Base-by-base conservation (phyloP, 2,113 vertebrate genomes). In the Lates calcarifer region DNA sequence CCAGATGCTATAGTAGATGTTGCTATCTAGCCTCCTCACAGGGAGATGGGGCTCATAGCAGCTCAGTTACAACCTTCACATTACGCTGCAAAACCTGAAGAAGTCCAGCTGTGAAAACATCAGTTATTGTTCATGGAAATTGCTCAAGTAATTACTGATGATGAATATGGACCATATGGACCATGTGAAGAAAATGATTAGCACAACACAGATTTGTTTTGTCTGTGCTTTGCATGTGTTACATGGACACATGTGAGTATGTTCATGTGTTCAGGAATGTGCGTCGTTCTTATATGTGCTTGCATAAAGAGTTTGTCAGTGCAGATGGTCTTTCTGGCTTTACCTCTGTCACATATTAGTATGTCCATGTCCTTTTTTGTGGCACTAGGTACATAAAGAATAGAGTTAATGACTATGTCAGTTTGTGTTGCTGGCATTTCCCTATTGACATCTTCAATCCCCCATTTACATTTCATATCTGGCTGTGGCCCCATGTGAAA, bases 381-480 rank as follows among this genome's bases (percentile, higher is more conserved):
- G 74, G 57, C 24, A 8, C 45, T 14, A 17, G 62, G 62, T 66
- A 63, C n/a, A 78, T 62, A 72, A 77, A 82, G 61, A 29, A 49
- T 62, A 22, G n/a, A 41, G 62, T 85, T 91, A 94, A 92, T 90
- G 85, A 88, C 85, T 64, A 56, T 90, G 88, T 91, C 89, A 90
- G 61, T 43, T 53, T 63, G 63, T 74, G 85, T 84, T 73, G 72
- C 84, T 81, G 88, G 56, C 88, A 89, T 90, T 93, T 94, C 83
- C 79, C 83, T 61, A 35, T 81, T 85, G 90, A 93, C 89, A 88
- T 74, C 83, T 60, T 74, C 78, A 85, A 89, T 91, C 87, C 87
- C 79, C 66, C 57, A 91, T 93, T 93, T 92, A 87, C 91, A 93
- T 94, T 89, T 90, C 64, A 84, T 90, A 89, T 92, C 85, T 89